Evolutionary conservation across 2,888 invertebrate species (phyloP).

Genomic region (Neria commutata): DNA sequence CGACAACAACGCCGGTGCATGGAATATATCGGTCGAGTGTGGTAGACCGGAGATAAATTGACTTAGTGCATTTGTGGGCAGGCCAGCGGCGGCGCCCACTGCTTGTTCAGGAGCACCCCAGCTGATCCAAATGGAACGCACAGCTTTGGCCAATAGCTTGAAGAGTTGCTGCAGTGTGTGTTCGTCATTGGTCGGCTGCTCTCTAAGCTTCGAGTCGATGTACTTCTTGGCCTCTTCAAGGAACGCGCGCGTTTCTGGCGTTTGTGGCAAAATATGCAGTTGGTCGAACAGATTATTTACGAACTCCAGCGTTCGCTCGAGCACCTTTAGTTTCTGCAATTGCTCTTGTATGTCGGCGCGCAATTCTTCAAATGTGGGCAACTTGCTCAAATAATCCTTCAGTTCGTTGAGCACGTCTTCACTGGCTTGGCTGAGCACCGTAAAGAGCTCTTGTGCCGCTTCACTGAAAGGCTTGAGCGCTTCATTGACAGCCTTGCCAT

Average conservation of each 20-base stretch:
- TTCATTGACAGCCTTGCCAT: conserved; percentile 61
- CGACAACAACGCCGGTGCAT: conserved; percentile 66
- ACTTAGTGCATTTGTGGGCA: conserved; percentile 25
- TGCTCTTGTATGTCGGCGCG: conserved; percentile 39
- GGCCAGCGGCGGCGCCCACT: conserved; percentile 11
- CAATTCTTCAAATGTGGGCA: conserved; percentile 61
- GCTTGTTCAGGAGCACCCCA: conserved; percentile 27
- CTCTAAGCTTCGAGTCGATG: conserved; percentile 69
- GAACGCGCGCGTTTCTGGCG: conserved; percentile 69
- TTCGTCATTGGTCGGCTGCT: conserved; percentile 67
- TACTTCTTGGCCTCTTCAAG: conserved; percentile 68
- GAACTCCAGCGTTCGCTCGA: conserved; percentile 66
- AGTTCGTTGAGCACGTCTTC: conserved; percentile 47
- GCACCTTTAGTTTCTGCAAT: conserved; percentile 63
- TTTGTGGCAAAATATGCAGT: conserved; percentile 68
- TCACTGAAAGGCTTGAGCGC: conserved; percentile 55
- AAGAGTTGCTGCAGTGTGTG: conserved; percentile 70
- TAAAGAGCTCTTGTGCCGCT: conserved; percentile 59
- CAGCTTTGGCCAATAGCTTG: conserved; percentile 65
- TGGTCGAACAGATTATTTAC: conserved; percentile 66
- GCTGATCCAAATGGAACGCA: conserved; percentile 63
- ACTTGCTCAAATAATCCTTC: conserved; percentile 64
- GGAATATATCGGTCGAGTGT: conserved; percentile 59
- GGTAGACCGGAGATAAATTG: conserved; percentile 45
- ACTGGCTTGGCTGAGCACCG: conserved; percentile 51